Evolutionary conservation across 2,797 vertebrate genomes (phyloP).

Genomic region (Brachyalestes nurse): DNA sequence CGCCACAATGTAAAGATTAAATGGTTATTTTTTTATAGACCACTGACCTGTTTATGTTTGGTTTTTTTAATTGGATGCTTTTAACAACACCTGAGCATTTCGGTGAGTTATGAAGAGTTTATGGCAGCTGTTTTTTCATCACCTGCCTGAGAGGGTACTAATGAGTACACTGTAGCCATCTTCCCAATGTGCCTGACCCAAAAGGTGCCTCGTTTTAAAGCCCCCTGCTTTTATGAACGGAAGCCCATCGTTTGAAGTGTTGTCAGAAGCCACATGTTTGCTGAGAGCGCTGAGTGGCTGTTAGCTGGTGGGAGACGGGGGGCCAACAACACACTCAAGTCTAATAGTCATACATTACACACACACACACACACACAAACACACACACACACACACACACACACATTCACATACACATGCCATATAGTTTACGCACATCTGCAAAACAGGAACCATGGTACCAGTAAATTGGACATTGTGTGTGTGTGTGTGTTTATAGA

Average conservation of each 20-base stretch:
- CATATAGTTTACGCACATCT: constrained; percentile 58
- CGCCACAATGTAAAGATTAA: too few relatives aligned
- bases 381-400: constrained; percentile 45
- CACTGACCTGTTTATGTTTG: too few relatives aligned
- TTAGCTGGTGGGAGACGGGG: constrained; percentile 32
- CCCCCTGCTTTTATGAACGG: constrained; percentile 66
- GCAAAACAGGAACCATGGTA: constrained; percentile 59
- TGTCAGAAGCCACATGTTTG: constrained; percentile 60
- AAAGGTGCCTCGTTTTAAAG: constrained; percentile 62
- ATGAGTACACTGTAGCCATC: constrained; percentile 60
- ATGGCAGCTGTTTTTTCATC: constrained; percentile 59
- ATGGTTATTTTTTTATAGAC: too few relatives aligned
- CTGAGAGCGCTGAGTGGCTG: constrained; percentile 50
- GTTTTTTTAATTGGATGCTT: background rate
- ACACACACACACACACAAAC: constrained; percentile 50
- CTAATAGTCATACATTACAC: constrained; percentile 60
- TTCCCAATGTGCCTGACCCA: constrained; percentile 41
- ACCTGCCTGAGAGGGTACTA: constrained; percentile 53
- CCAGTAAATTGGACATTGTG: constrained; percentile 52
- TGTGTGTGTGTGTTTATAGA: constrained; percentile 34
- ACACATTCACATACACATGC: too few relatives aligned
- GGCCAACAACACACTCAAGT: constrained; percentile 37
- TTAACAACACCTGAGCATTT: constrained; percentile 4
- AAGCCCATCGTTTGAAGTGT: constrained; percentile 63
- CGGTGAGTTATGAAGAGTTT: constrained; percentile 35